phyloP scores from a whole-genome alignment of 2,113 vertebrate genomes.

The Megaceryle torquata region DNA sequence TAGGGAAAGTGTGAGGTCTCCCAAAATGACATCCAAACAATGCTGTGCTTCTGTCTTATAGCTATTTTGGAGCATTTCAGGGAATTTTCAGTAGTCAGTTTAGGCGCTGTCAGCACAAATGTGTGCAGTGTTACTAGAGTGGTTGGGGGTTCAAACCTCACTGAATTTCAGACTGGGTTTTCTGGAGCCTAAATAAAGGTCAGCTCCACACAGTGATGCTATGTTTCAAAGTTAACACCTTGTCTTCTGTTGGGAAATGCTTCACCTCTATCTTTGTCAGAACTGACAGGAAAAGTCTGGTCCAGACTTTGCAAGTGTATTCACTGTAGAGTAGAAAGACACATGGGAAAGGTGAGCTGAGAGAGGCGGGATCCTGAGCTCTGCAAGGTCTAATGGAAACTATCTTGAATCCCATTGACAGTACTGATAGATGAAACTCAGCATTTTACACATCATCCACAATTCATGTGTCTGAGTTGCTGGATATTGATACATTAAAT shows the following conservation, averaged over 20 bases:
- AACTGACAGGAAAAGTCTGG: neutral
- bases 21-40: neutral
- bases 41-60: neutral
- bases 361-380: neutral
- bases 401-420: neutral
- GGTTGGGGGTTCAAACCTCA: neutral
- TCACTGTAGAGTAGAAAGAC: neutral
- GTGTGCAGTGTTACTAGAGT: neutral
- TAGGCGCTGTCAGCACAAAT: neutral
- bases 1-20: neutral
- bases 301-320: neutral
- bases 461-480: fast-evolving
- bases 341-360: neutral
- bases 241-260: neutral
- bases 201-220: neutral
- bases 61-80: neutral
- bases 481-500: neutral
- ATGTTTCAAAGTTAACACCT: neutral
- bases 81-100: neutral
- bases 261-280: neutral
- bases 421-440: neutral
- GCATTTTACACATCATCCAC: neutral
- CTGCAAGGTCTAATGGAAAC: neutral
- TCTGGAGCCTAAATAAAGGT: neutral
- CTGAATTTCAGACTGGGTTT: neutral